Percentiles rank a stretch among this genome's conserved stretches.
These are phyloP conservation scores for Machimus rusticus DNA, from an alignment of 2,888 invertebrate genomes.

Conservation along the genomic window DNA sequence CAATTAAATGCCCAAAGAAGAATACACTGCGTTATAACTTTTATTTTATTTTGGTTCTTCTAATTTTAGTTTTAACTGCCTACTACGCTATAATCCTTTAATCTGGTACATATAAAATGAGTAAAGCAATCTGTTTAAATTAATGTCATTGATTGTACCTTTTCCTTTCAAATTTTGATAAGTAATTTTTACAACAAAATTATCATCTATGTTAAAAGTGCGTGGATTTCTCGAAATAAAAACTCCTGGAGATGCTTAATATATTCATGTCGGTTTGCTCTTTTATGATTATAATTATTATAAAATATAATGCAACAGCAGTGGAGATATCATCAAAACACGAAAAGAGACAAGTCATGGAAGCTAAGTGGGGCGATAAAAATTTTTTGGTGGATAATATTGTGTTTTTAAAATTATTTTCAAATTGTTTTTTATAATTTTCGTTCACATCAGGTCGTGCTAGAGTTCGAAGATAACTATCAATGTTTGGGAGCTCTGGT, in stretches of 20 bases:
- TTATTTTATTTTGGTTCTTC: too few species aligned
- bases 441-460: background rate
- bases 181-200: background rate
- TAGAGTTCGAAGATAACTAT: background rate
- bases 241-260: background rate
- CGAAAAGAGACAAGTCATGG: background rate
- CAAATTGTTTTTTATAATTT: background rate
- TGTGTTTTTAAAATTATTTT: background rate
- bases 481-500: background rate
- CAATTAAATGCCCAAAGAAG: too few species aligned
- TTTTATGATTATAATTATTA: background rate
- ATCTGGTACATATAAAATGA: too few species aligned
- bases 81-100: too few species aligned
- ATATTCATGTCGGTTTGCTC: background rate
- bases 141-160: background rate
- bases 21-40: too few species aligned
- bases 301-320: background rate
- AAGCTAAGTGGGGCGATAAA: background rate
- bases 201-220: background rate
- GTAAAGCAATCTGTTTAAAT: background rate
- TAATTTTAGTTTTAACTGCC: too few species aligned
- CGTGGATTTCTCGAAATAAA: background rate
- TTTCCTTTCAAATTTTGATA: background rate
- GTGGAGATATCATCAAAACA: background rate
- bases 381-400: background rate